Conservation (phyloP, 2,113 vertebrate genomes). For the Dolichallabes microphthalmus region DNA sequence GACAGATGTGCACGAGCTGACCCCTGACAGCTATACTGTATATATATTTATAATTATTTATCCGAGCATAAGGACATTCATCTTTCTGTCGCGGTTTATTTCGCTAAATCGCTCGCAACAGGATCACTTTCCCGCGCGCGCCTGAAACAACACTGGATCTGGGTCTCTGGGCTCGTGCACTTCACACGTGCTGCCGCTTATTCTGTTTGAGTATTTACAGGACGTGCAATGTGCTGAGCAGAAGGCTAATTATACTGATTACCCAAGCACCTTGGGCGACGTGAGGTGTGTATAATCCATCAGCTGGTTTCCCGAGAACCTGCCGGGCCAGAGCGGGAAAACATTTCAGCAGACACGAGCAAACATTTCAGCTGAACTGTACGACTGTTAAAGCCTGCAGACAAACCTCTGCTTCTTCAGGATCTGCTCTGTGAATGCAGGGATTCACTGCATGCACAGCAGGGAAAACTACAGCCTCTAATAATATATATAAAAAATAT, state of each 20-base stretch:
- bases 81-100: constrained; percentile 39
- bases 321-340: background rate
- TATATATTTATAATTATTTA: constrained; percentile 17
- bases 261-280: constrained; percentile 33
- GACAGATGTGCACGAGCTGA: background rate
- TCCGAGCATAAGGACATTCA: constrained; percentile 12
- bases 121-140: constrained; percentile 7
- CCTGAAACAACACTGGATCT: constrained; percentile 30
- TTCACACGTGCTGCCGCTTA: constrained; percentile 38
- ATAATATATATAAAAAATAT: too few relatives aligned
- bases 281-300: constrained; percentile 29
- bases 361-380: constrained; percentile 1
- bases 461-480: too few relatives aligned
- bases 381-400: background rate
- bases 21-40: background rate
- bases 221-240: constrained; percentile 36
- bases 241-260: constrained; percentile 37
- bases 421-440: background rate
- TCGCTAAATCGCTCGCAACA: constrained; percentile 6
- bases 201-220: constrained; percentile 34
- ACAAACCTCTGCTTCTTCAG: background rate
- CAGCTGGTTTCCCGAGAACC: constrained; percentile 8
- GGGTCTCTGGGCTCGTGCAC: constrained; percentile 8
- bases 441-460: background rate
- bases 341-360: background rate